Evolutionary conservation across 30 jellyfish, hydroid and myxozoan species (phyloP).

Genomic region (Hydractinia symbiolongicarpus): DNA sequence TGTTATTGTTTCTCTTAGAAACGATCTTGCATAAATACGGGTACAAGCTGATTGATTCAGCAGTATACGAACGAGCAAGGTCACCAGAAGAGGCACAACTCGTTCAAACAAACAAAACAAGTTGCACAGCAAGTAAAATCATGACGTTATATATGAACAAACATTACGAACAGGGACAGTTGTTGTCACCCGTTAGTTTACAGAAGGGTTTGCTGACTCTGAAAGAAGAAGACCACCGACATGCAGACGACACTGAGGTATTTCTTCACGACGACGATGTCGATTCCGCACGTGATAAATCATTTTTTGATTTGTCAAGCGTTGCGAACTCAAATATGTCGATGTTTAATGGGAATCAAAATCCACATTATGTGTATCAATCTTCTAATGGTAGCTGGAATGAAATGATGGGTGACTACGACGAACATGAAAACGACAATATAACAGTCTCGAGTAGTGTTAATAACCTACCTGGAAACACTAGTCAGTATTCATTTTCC

Average conservation of each 20-base stretch:
- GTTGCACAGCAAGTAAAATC: not conserved
- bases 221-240: conserved; percentile 9
- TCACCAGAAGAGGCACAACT: not conserved
- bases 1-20: not conserved
- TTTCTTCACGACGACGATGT: conserved; percentile 23
- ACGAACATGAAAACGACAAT: conserved; percentile 9
- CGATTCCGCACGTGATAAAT: conserved; percentile 22
- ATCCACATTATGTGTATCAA: not conserved
- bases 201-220: conserved; percentile 17
- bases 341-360: not conserved
- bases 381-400: conserved; percentile 27
- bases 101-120: conserved; percentile 3
- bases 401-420: conserved; percentile 24
- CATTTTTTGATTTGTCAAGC: conserved; percentile 18
- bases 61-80: not conserved
- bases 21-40: conserved; percentile 2
- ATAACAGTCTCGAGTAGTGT: conserved; percentile 1
- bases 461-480: conserved; percentile 4
- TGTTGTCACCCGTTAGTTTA: conserved; percentile 29
- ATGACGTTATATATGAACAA: conserved; percentile 21
- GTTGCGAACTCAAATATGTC: not conserved
- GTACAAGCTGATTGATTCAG: not conserved
- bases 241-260: conserved; percentile 12
- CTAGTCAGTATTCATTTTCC: conserved; percentile 22
- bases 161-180: conserved; percentile 17